Evolutionary conservation across 2,113 vertebrate genomes (phyloP), one percentile per base, ranked within the genome.

Genomic region (Rousettus leschenaultii): DNA sequence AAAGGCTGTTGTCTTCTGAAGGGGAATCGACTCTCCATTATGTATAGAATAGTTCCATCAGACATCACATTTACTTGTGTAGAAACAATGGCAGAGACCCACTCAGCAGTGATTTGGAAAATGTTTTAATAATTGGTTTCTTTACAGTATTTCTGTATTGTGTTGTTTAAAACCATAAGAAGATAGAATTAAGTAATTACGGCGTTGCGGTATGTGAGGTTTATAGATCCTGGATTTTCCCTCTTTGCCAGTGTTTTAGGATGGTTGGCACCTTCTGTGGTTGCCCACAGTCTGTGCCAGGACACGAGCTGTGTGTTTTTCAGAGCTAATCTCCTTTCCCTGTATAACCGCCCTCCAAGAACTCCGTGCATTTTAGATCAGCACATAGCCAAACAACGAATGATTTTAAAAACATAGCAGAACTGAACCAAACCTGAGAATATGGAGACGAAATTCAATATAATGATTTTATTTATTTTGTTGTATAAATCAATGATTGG

Each of bases 381-480:
- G 28, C 3, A 0, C 68, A 18, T 66, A 45, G 38, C 40, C 75
- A 89, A 94, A 95, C 63, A 86, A 95, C 94, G 97, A 92, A 75
- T 95, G 96, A 86, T 1, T 22, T 4, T 18, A 43, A 73, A 75
- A 40, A 92, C 68, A 40, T 33, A 53, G 22, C 3, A 13, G 14
- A 73, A 51, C 45, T 6, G 53, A 33, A 90, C 51, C 45, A 35
- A 38, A 33, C 15, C 24, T 19, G 90, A 95, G 83, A 91, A 74
- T 83, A 53, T 0, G 2, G 89, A 0, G 38, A 92, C 78, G 55
- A 97, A 97, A 97, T 82, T 94, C 63, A 40, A 78, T 93, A 83
- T 57, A 97, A 94, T 35, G 73, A 95, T 98, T 97, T 97, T 97
- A 97, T 98, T 98, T 98, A 93, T 93, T 97, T 97, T 88, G 66